These are phyloP conservation scores for Odocoileus hemionus DNA, from an alignment of 2,113 vertebrate species.

Conservation along the genomic window DNA sequence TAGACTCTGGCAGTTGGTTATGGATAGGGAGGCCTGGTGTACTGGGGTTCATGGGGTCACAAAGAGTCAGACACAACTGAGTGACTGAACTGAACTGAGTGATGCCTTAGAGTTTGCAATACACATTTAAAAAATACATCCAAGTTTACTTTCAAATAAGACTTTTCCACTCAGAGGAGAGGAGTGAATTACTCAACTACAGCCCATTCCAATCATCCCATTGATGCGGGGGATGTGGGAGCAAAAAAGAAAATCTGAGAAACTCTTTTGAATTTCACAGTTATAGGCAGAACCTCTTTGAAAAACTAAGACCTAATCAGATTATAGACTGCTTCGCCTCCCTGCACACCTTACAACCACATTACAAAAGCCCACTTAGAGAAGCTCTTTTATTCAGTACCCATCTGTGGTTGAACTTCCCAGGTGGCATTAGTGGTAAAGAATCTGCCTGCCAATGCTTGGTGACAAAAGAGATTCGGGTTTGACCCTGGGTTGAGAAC, in stretches of 20 bases:
- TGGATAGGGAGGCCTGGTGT: background rate
- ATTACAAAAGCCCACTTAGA: background rate
- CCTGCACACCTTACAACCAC: background rate
- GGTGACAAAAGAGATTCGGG: background rate
- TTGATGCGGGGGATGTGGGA: background rate
- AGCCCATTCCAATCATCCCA: background rate
- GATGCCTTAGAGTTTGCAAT: background rate
- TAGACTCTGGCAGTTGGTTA: background rate
- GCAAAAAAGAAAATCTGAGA: background rate
- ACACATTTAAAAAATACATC: background rate
- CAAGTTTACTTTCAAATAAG: background rate
- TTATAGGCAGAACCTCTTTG: background rate
- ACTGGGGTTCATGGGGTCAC: background rate
- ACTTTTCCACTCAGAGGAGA: background rate
- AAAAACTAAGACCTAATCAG: background rate
- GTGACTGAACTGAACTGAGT: background rate
- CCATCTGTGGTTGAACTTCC: background rate
- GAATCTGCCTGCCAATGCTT: background rate
- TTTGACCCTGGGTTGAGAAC: background rate
- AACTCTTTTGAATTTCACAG: background rate
- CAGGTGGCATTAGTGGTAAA: background rate
- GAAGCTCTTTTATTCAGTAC: background rate
- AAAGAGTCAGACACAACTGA: background rate
- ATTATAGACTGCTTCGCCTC: background rate
- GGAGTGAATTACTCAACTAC: background rate